A percentile compares a stretch with the other conserved stretches of the same genome.
Evolutionary conservation across 2,113 vertebrate species (phyloP).

Genomic region (Loxodonta africana): DNA sequence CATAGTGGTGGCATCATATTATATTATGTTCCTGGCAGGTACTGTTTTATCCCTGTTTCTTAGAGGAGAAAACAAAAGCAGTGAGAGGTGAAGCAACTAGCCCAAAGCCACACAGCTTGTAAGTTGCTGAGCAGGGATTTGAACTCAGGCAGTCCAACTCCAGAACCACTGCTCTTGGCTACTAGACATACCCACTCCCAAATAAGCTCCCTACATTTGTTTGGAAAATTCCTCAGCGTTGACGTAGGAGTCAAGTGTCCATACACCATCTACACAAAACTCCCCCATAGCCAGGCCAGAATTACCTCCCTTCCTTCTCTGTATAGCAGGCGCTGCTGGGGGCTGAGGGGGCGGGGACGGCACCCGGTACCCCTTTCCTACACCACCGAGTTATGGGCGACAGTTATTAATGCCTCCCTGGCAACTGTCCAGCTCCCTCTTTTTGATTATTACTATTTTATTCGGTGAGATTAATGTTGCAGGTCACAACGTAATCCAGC

Average conservation of each 20-base stretch:
- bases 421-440: slow-evolving; percentile 87
- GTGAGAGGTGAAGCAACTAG: background rate
- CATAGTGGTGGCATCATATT: no score
- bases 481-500: slow-evolving; percentile 88
- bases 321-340: background rate
- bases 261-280: background rate
- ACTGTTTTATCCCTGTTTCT: background rate
- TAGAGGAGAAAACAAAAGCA: background rate
- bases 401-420: slow-evolving; percentile 91
- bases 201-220: background rate
- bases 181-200: background rate
- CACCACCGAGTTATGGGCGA: slow-evolving; percentile 70
- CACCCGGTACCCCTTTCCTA: background rate
- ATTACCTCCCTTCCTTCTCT: background rate
- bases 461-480: slow-evolving; percentile 91
- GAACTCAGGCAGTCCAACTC: background rate
- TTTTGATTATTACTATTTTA: slow-evolving; percentile 90
- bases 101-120: background rate
- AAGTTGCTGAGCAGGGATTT: background rate
- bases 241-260: background rate
- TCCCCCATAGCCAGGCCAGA: background rate
- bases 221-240: background rate
- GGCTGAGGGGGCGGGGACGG: background rate
- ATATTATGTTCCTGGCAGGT: background rate
- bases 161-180: background rate